A percentile compares a stretch with the other conserved stretches of the same genome.
phyloP scores from a whole-genome alignment of 2,113 vertebrate species.

The Halichoerus grypus region DNA sequence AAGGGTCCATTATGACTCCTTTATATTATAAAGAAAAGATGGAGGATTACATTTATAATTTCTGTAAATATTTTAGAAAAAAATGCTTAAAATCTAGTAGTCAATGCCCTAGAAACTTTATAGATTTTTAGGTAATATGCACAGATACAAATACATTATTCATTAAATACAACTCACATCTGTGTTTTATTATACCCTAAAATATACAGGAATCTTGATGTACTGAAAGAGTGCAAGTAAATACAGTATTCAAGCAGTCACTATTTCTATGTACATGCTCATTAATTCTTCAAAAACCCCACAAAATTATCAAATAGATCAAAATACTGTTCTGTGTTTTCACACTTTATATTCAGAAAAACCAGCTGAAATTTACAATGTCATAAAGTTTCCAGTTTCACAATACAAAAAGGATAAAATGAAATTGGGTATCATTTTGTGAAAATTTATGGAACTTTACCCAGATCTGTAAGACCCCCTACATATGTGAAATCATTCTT shows the following conservation, averaged over 20 bases:
- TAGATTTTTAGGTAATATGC: constrained; percentile 83
- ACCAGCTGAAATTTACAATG: constrained; percentile 92
- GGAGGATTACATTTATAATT: constrained; percentile 78
- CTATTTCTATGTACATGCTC: constrained; percentile 96
- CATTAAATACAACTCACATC: constrained; percentile 94
- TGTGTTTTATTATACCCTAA: constrained; percentile 98
- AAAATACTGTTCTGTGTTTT: constrained; percentile 91
- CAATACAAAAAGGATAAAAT: constrained; percentile 91
- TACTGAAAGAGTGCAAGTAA: constrained; percentile 96
- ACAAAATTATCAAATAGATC: constrained; percentile 93
- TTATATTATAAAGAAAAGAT: constrained; percentile 82
- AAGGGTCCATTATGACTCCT: constrained; percentile 71
- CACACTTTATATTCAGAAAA: constrained; percentile 91
- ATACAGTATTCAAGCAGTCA: constrained; percentile 94
- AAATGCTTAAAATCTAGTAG: constrained; percentile 83
- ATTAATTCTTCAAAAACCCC: constrained; percentile 92
- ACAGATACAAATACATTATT: constrained; percentile 90
- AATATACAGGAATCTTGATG: constrained; percentile 99
- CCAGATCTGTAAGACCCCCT: constrained; percentile 86
- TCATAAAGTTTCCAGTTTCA: constrained; percentile 96
- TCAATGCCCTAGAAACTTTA: constrained; percentile 82
- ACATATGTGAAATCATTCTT: constrained; percentile 81
- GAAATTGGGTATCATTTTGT: constrained; percentile 85
- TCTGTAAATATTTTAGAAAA: constrained; percentile 81
- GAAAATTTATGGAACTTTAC: constrained; percentile 88